These are phyloP conservation scores for Coenonympha arcania DNA, from an alignment of 2,888 invertebrate species.

Conservation along the genomic window DNA sequence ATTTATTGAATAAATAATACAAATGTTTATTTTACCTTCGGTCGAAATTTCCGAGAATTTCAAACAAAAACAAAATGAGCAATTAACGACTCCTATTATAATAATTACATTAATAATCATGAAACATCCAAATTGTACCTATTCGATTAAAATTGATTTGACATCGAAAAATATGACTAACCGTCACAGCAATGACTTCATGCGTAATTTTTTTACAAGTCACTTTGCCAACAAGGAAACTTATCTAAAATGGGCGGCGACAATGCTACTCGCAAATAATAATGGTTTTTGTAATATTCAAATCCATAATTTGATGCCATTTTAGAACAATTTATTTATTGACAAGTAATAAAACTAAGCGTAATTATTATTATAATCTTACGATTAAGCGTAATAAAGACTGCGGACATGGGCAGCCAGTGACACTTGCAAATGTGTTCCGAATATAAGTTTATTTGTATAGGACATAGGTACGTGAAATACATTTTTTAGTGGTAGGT, in stretches of 20 bases:
- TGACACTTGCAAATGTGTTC: too few relatives aligned
- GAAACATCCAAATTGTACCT: conserved; percentile 40
- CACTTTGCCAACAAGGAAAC: neutral
- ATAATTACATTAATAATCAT: conserved; percentile 25
- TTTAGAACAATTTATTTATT: too few relatives aligned
- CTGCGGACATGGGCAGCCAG: too few relatives aligned
- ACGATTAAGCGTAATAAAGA: too few relatives aligned
- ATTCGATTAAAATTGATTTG: conserved; percentile 43
- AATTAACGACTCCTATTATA: conserved; percentile 47
- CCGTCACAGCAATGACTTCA: conserved; percentile 22
- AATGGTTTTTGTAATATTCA: too few relatives aligned
- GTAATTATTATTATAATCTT: too few relatives aligned
- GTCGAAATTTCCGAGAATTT: conserved; percentile 58
- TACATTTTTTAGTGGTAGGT: too few relatives aligned
- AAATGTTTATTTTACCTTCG: conserved; percentile 51
- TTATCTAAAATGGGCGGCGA: neutral
- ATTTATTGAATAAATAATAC: conserved; percentile 74
- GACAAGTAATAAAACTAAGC: too few relatives aligned
- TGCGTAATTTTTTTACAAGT: neutral
- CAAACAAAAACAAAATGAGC: conserved; percentile 63
- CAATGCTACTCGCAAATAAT: too few relatives aligned
- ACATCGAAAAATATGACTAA: conserved; percentile 61
- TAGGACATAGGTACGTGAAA: too few relatives aligned
- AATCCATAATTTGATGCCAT: too few relatives aligned
- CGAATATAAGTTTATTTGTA: too few relatives aligned